phyloP scores from a whole-genome alignment of 2,797 vertebrate genomes.

The Thunnus albacares region DNA sequence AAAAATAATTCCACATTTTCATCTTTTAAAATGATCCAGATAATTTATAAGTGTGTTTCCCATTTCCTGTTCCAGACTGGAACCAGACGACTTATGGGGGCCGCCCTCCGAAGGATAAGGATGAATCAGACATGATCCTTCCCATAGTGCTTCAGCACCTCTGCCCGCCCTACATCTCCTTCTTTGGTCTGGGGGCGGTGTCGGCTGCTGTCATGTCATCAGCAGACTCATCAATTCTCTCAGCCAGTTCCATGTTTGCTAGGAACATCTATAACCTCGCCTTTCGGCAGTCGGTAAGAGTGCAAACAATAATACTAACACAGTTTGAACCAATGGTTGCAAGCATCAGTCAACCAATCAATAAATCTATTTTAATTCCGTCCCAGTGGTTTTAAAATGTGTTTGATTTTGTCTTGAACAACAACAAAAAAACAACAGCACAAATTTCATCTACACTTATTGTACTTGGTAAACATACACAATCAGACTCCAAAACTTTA shows the following conservation, averaged over 20 bases:
- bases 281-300: conserved; percentile 95
- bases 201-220: conserved; percentile 99
- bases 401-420: neutral
- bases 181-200: conserved; percentile 96
- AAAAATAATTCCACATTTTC: neutral
- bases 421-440: neutral
- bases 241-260: conserved; percentile 98
- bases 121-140: conserved; percentile 96
- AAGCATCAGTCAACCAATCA: conserved; percentile 29
- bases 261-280: conserved; percentile 97
- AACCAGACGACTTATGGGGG: conserved; percentile 92
- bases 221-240: conserved; percentile 97
- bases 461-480: neutral
- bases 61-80: conserved; percentile 88
- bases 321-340: conserved; percentile 18
- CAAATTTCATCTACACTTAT: conserved; percentile 3
- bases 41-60: neutral
- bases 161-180: conserved; percentile 94
- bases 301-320: conserved; percentile 1
- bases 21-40: neutral
- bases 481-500: conserved; percentile 1
- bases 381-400: conserved; percentile 21
- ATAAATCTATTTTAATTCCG: conserved; percentile 35
- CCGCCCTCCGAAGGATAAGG: conserved; percentile 87
- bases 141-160: conserved; percentile 97